These are phyloP conservation scores for Pollenia amentaria DNA, from an alignment of 2,888 invertebrate species.

Conservation along the genomic window DNA sequence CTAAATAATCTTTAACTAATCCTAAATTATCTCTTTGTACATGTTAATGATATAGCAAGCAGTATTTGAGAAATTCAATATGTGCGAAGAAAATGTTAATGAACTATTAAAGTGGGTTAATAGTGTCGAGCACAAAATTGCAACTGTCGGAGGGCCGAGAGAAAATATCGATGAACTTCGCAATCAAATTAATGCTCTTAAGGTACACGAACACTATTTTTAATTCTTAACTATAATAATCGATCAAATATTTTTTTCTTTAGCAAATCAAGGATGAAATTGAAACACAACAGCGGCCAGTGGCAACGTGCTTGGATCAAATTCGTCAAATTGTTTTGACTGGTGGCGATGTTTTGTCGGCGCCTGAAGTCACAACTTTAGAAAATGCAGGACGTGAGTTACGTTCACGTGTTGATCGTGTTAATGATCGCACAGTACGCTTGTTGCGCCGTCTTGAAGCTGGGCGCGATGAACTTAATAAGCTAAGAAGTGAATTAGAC, in stretches of 20 bases:
- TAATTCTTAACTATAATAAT: background rate
- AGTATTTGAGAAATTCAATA: slow-evolving; percentile 96
- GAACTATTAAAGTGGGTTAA: slow-evolving; percentile 95
- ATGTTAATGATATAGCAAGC: slow-evolving; percentile 89
- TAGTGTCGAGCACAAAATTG: slow-evolving; percentile 92
- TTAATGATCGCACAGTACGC: slow-evolving; percentile 91
- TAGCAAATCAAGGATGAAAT: slow-evolving; percentile 95
- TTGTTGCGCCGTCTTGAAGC: slow-evolving; percentile 90
- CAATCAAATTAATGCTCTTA: slow-evolving; percentile 94
- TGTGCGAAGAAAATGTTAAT: slow-evolving; percentile 94
- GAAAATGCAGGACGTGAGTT: slow-evolving; percentile 94
- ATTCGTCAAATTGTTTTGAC: slow-evolving; percentile 95
- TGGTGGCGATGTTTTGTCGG: slow-evolving; percentile 95
- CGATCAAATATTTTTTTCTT: slow-evolving; percentile 19
- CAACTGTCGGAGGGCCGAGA: slow-evolving; percentile 93
- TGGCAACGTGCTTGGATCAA: slow-evolving; percentile 94
- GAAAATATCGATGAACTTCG: slow-evolving; percentile 94
- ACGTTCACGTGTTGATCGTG: slow-evolving; percentile 92
- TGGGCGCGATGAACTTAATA: slow-evolving; percentile 94
- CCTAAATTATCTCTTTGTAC: background rate
- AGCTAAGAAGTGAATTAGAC: slow-evolving; percentile 92
- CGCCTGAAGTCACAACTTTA: slow-evolving; percentile 94
- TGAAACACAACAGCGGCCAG: slow-evolving; percentile 93
- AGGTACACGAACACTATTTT: slow-evolving; percentile 86
- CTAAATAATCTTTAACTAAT: background rate